phyloP scores from a whole-genome alignment of 2,888 invertebrate species.

The Dromius quadrimaculatus region DNA sequence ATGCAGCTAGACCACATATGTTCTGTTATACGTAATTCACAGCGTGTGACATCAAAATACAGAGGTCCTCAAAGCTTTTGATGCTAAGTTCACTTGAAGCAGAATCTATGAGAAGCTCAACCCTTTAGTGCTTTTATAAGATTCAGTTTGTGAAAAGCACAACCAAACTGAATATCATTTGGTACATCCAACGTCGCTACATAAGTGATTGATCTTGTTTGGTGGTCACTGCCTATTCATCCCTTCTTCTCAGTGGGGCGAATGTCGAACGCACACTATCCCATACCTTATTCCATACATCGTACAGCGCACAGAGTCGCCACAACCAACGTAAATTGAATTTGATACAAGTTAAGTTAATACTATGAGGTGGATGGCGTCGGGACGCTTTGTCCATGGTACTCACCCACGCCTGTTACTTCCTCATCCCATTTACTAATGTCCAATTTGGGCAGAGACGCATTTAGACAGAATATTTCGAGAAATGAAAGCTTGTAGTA shows the following conservation, averaged over 20 bases:
- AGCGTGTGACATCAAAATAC: background rate
- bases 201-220: no score
- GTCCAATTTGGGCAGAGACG: slow-evolving; percentile 32
- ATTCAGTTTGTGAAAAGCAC: no score
- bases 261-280: background rate
- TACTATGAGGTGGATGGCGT: slow-evolving; percentile 5
- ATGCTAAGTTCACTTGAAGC: no score
- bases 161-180: no score
- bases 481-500: no score
- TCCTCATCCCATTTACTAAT: no score
- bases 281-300: background rate
- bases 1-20: slow-evolving; percentile 7
- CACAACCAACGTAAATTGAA: slow-evolving; percentile 48
- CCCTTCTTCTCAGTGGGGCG: background rate
- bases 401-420: slow-evolving; percentile 20
- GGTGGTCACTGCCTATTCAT: background rate
- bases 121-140: no score
- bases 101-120: no score
- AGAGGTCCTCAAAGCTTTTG: background rate
- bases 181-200: no score
- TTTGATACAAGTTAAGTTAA: slow-evolving; percentile 50
- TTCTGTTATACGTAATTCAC: background rate
- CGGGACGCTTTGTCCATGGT: slow-evolving; percentile 43
- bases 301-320: slow-evolving; percentile 4
- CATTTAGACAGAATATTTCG: background rate